Evolutionary conservation across 2,113 vertebrate genomes (phyloP).

Genomic region (Puntigrus tetrazona): DNA sequence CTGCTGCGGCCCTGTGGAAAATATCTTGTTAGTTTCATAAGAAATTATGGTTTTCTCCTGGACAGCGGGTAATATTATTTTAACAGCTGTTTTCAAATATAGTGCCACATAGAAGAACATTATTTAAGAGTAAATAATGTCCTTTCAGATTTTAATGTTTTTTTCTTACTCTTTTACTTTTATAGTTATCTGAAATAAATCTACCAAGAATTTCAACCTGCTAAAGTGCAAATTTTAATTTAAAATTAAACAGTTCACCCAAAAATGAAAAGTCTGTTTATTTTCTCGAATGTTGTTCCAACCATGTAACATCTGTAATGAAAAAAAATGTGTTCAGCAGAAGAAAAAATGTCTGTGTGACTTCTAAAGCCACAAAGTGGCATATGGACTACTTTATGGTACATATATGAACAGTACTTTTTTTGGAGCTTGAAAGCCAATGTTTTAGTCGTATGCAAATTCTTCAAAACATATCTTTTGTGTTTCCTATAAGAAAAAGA

Average conservation of each 20-base stretch:
- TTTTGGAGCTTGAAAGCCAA: not conserved
- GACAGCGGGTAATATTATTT: not conserved
- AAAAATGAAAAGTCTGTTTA: not conserved
- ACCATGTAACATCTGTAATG: not conserved
- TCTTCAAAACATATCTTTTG: not conserved
- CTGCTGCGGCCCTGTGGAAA: not conserved
- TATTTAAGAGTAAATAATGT: too few relatives aligned
- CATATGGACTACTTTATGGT: not conserved
- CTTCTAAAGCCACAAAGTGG: not conserved
- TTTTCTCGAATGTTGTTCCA: not conserved
- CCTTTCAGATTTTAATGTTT: too few relatives aligned
- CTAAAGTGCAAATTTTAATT: not conserved
- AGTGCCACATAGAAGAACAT: not conserved
- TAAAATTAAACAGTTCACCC: not conserved
- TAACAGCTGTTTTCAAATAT: not conserved
- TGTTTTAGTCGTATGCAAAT: not conserved
- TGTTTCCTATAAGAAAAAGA: not conserved
- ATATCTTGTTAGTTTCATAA: not conserved
- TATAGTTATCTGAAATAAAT: not conserved
- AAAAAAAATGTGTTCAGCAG: not conserved
- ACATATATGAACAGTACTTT: not conserved
- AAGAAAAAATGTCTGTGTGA: not conserved
- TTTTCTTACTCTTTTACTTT: not conserved
- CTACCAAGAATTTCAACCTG: not conserved
- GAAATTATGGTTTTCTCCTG: not conserved